These are phyloP conservation scores for Nycticebus coucang DNA, from an alignment of 2,113 vertebrate species.

Conservation along the genomic window DNA sequence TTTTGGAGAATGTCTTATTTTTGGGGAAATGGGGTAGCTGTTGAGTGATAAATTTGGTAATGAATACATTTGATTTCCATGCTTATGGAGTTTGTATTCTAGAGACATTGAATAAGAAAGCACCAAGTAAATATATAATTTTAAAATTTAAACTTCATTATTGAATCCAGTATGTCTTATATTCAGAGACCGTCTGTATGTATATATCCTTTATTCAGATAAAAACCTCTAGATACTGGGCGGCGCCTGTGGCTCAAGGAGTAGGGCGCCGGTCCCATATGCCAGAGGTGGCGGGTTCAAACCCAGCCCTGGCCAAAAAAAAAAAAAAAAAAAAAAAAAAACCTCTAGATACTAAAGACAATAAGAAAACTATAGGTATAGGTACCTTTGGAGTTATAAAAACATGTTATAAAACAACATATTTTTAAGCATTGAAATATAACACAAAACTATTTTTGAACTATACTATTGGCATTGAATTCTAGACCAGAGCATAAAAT, in stretches of 20 bases:
- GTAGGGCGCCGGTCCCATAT: too few species aligned
- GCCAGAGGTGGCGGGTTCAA: too few species aligned
- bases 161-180: not conserved
- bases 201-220: not conserved
- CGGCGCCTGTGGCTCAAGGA: too few species aligned
- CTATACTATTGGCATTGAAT: not conserved
- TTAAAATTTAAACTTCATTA: conserved; percentile 34
- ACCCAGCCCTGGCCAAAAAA: too few species aligned
- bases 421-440: not conserved
- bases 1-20: too few species aligned
- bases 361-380: not conserved
- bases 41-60: not conserved
- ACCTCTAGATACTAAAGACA: not conserved
- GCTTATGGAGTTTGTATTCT: not conserved
- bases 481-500: not conserved
- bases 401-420: not conserved
- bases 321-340: too few species aligned
- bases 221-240: not conserved
- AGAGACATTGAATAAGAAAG: not conserved
- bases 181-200: not conserved
- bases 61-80: not conserved
- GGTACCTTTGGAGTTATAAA: not conserved
- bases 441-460: not conserved
- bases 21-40: too few species aligned
- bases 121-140: not conserved